Evolutionary conservation across 2,113 vertebrate genomes (phyloP), one percentile per base, ranked within the genome.

Genomic region (Microcebus griseorufus): DNA sequence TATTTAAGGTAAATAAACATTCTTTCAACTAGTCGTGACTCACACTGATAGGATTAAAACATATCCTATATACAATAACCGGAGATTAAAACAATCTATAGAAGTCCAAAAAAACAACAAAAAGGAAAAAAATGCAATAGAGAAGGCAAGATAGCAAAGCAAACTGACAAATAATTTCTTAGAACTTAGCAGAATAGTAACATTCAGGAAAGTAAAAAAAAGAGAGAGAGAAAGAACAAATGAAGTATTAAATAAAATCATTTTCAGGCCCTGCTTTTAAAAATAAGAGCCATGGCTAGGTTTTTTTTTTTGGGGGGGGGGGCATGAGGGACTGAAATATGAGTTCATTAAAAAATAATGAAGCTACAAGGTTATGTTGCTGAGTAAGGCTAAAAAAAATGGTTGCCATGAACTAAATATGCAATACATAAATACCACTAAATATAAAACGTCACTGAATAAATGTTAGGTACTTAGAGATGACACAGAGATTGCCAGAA

Each of bases 401-500:
- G 97, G 97, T 95, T 94, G 45, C 80, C 53, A 72, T 27, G 76
- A 97, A 93, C 96, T 97, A 97, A 97, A 98, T 94, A 97, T 94
- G 95, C 97, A 98, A 98, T 87, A 62, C 95, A 96, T 51, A 97
- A 93, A 98, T 97, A 86, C 94, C 97, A 94, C 97, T 96, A 97
- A 98, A 95, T 65, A 92, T 93, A 97, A 98, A 96, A 93, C 96
- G 97, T 48, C 79, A 29, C 20, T 42, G 89, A 94, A 73, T 78
- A 91, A 94, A 94, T 13, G n/a, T 62, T 60, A 87, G 85, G 92
- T 20, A 60, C 6, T 51, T 0, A 9, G 92, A 93, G 82, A 93
- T 85, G 86, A 93, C 88, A 89, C 76, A 92, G 88, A 90, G 17
- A 72, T 0, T 22, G 42, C 65, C 90, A 96, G 95, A 95, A 94